Evolutionary conservation across 2,888 invertebrate genomes (phyloP).

Genomic region (Eucera pruinosa): DNA sequence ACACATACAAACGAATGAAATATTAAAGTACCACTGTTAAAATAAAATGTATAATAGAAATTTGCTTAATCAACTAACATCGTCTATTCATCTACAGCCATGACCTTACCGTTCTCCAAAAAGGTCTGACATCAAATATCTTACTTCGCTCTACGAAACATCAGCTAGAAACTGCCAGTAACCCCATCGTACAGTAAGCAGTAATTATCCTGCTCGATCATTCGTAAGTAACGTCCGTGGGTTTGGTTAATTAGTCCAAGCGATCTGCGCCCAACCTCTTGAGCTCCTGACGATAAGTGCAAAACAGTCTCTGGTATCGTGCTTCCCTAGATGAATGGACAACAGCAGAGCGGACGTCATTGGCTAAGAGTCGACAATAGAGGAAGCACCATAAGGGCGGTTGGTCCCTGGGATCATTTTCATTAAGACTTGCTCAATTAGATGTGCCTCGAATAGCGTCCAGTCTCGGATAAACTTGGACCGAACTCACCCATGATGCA

Average conservation of each 20-base stretch:
- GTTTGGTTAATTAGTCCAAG: slow-evolving; percentile 37
- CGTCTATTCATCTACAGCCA: too few relatives aligned
- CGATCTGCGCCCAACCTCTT: slow-evolving; percentile 15
- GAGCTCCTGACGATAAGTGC: slow-evolving; percentile 32
- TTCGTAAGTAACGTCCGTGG: slow-evolving; percentile 20
- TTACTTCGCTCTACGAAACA: too few relatives aligned
- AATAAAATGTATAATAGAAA: neutral
- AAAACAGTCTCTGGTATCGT: slow-evolving; percentile 35
- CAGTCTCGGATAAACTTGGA: slow-evolving; percentile 71
- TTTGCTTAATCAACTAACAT: neutral
- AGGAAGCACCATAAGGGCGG: slow-evolving; percentile 38
- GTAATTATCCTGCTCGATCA: slow-evolving; percentile 37
- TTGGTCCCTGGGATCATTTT: slow-evolving; percentile 68
- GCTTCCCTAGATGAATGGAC: slow-evolving; percentile 36
- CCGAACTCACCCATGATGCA: slow-evolving; percentile 48
- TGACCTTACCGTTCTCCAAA: neutral
- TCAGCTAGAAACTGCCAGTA: neutral
- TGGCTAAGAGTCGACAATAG: slow-evolving; percentile 39
- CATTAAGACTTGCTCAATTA: slow-evolving; percentile 79
- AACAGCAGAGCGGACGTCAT: slow-evolving; percentile 27
- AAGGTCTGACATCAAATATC: neutral
- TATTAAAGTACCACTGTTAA: too few relatives aligned
- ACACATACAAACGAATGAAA: too few relatives aligned
- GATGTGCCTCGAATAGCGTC: slow-evolving; percentile 70
- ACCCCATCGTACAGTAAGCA: neutral